Percentiles rank a stretch among this genome's conserved stretches.
phyloP scores from a whole-genome alignment of 2,888 invertebrate species.

The Lithosia quadra region DNA sequence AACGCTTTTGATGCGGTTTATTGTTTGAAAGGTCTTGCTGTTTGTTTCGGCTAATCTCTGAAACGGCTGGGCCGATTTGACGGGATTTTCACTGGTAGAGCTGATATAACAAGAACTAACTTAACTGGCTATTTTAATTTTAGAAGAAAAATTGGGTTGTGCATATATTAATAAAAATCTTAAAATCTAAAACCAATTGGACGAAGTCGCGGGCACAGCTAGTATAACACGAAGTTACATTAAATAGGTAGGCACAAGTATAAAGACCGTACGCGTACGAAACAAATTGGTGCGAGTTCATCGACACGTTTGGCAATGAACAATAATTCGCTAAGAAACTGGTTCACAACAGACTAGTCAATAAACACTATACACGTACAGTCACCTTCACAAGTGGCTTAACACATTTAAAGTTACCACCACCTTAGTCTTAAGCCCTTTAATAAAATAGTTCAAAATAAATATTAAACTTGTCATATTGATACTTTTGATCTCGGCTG shows the following conservation, averaged over 20 bases:
- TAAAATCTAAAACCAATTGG: no score
- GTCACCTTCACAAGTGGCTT: background rate
- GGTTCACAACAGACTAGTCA: background rate
- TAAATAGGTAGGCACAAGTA: background rate
- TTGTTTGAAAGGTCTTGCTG: no score
- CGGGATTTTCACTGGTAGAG: no score
- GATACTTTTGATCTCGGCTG: background rate
- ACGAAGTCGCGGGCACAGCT: no score
- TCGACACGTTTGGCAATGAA: constrained; percentile 32
- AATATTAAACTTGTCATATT: background rate
- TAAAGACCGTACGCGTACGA: background rate
- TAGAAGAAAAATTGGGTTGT: no score
- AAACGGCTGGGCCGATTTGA: no score
- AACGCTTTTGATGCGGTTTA: no score
- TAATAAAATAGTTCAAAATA: background rate
- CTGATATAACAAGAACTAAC: no score
- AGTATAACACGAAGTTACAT: background rate
- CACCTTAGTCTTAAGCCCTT: background rate
- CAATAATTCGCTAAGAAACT: constrained; percentile 17
- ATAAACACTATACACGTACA: background rate
- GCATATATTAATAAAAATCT: no score
- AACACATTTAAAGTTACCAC: background rate
- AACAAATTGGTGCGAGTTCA: constrained; percentile 28
- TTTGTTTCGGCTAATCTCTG: no score
- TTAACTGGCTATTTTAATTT: no score